Conservation (phyloP, 2,113 vertebrate genomes). For the Equus quagga region DNA sequence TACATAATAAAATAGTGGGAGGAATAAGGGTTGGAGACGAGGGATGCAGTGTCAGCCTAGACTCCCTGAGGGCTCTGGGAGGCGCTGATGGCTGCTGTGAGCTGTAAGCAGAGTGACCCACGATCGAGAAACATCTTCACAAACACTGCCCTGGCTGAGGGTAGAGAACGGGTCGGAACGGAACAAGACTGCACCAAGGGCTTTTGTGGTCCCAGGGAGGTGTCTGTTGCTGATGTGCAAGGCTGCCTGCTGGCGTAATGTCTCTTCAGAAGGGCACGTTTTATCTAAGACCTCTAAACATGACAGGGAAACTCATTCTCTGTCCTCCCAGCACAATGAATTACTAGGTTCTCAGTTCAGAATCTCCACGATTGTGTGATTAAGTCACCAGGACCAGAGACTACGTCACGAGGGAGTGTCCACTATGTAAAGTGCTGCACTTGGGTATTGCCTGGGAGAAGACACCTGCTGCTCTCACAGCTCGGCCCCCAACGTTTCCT, state of each 20-base stretch:
- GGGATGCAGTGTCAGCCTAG: not conserved
- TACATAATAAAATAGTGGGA: not conserved
- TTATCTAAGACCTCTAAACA: constrained; percentile 45
- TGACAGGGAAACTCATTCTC: not conserved
- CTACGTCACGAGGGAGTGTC: not conserved
- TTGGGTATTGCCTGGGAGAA: not conserved
- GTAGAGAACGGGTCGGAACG: not conserved
- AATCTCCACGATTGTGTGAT: not conserved
- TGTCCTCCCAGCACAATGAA: not conserved
- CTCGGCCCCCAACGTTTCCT: not conserved
- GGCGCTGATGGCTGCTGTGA: not conserved
- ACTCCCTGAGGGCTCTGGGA: not conserved
- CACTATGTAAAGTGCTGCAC: not conserved
- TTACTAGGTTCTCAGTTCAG: not conserved
- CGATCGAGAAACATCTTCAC: not conserved
- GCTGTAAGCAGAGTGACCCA: not conserved
- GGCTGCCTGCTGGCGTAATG: not conserved
- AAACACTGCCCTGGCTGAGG: not conserved
- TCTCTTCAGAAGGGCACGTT: not conserved
- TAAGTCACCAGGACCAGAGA: not conserved
- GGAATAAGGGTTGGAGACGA: not conserved
- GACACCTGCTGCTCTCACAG: not conserved
- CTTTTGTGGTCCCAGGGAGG: not conserved
- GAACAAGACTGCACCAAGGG: not conserved
- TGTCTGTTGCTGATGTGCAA: not conserved